A percentile compares a stretch with the other conserved stretches of the same genome.
phyloP scores from a whole-genome alignment of 1,140 invertebrate species.

The Zaprionus gabonicus region DNA sequence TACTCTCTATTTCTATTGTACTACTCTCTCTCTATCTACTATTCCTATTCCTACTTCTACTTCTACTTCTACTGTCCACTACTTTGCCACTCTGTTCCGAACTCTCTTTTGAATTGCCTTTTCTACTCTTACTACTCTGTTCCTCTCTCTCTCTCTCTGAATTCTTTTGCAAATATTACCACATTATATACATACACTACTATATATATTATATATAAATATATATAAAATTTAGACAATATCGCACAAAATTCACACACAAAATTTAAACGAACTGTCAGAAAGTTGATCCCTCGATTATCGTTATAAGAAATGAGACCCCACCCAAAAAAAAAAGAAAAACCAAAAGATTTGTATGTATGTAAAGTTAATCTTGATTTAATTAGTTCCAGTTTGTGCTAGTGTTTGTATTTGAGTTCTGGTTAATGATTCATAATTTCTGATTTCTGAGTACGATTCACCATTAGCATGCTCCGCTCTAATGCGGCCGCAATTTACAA shows the following conservation, averaged over 20 bases:
- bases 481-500: slow-evolving; percentile 45
- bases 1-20: slow-evolving; percentile 27
- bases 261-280: slow-evolving; percentile 53
- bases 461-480: slow-evolving; percentile 62
- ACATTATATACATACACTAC: slow-evolving; percentile 78
- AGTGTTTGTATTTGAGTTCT: slow-evolving; percentile 38
- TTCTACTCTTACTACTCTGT: slow-evolving; percentile 48
- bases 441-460: slow-evolving; percentile 52
- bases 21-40: slow-evolving; percentile 27
- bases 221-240: slow-evolving; percentile 50
- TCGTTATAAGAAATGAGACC: slow-evolving; percentile 56
- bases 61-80: slow-evolving; percentile 8
- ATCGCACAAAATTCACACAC: slow-evolving; percentile 75
- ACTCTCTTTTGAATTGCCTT: slow-evolving; percentile 63
- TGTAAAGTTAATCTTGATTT: slow-evolving; percentile 63
- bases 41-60: slow-evolving; percentile 9
- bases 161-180: slow-evolving; percentile 71
- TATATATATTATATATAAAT: slow-evolving; percentile 55
- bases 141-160: slow-evolving; percentile 48
- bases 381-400: slow-evolving; percentile 53
- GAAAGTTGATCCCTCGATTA: slow-evolving; percentile 49
- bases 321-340: slow-evolving; percentile 21
- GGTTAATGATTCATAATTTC: slow-evolving; percentile 35
- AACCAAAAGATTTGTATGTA: slow-evolving; percentile 65
- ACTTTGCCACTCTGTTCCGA: slow-evolving; percentile 37